These are phyloP conservation scores for Eutrigla gurnardus DNA, from an alignment of 2,797 vertebrate species.

Conservation along the genomic window DNA sequence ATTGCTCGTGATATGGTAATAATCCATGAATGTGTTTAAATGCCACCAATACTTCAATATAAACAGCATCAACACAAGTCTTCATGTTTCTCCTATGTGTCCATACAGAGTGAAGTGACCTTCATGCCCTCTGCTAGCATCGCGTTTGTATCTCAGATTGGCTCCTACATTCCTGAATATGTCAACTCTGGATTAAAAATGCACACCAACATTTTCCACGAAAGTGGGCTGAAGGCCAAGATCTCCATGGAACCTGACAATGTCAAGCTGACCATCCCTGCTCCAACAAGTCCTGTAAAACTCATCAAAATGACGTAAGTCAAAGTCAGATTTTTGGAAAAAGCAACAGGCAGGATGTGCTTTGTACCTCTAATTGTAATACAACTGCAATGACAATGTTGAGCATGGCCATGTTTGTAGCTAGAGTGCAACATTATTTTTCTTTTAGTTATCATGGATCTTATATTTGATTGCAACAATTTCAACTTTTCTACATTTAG, in stretches of 20 bases:
- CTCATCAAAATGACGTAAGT: slow-evolving; percentile 90
- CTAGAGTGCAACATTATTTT: neutral
- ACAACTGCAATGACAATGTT: neutral
- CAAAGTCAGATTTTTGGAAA: neutral
- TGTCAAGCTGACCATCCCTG: slow-evolving; percentile 89
- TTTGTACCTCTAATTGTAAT: neutral
- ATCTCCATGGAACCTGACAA: slow-evolving; percentile 80
- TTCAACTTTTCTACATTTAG: neutral
- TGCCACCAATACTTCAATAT: neutral
- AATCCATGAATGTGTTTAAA: neutral
- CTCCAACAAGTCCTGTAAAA: slow-evolving; percentile 83
- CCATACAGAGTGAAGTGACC: slow-evolving; percentile 75
- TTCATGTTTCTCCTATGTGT: slow-evolving; percentile 4
- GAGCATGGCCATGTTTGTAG: neutral
- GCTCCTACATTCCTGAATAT: slow-evolving; percentile 89
- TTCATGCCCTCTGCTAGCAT: slow-evolving; percentile 90
- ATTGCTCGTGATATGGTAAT: slow-evolving; percentile 81
- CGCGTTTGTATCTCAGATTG: slow-evolving; percentile 91
- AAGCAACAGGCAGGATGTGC: neutral
- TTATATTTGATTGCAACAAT: neutral
- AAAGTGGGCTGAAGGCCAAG: slow-evolving; percentile 88
- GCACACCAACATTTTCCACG: slow-evolving; percentile 91
- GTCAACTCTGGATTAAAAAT: slow-evolving; percentile 88
- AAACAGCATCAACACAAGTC: neutral
- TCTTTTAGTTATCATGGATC: neutral